Base-by-base conservation (phyloP, 2,888 invertebrate species). In the Anorthoa munda region DNA sequence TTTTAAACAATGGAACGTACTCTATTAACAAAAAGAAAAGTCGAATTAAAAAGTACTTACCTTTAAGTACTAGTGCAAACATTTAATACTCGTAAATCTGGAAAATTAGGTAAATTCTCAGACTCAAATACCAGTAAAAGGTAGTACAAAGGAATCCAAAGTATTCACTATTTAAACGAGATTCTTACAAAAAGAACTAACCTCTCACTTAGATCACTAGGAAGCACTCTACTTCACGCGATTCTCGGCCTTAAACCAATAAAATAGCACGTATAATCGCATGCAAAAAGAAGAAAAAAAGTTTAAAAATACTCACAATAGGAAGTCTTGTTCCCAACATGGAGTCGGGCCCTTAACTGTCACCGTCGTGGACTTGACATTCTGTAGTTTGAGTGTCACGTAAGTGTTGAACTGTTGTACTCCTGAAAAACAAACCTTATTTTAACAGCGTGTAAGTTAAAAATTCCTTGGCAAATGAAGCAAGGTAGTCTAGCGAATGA, bases 261-360 rank as follows among this genome's bases (percentile, higher is more conserved):
- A 50, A 0, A 31, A 79, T 79, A 83, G n/a, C 71, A 15, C 71
- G 17, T 61, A 76, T 64, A 66, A 64, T 72, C 9, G 68, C 73
- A 81, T 74, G 68, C 71, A 71, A 15, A 61, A 78, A 72, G 51
- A 31, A 51, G 82, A 84, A 82, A 75, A 82, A 86, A 83, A 86
- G 86, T 84, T 90, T 89, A 90, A 89, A 91, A 91, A 89, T 94
- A 98, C 99, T 99, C 97, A 99, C 99, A 99, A 99, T 94, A 99
- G 98, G 97, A 99, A 99, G 97, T 99, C 99, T 97, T 99, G 99
- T 96, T 99, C 99, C 99, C 99, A 99, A 95, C 98, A 98, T 93
- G 99, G 99, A 96, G 98, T 98, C 93, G 98, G 98, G 93, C 99
- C 99, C 97, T 99, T 99, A 88, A 99, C 99, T 91, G 99, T 98